These are phyloP conservation scores for Acipenser oxyrinchus DNA, from an alignment of 2,797 vertebrate species.

Conservation along the genomic window DNA sequence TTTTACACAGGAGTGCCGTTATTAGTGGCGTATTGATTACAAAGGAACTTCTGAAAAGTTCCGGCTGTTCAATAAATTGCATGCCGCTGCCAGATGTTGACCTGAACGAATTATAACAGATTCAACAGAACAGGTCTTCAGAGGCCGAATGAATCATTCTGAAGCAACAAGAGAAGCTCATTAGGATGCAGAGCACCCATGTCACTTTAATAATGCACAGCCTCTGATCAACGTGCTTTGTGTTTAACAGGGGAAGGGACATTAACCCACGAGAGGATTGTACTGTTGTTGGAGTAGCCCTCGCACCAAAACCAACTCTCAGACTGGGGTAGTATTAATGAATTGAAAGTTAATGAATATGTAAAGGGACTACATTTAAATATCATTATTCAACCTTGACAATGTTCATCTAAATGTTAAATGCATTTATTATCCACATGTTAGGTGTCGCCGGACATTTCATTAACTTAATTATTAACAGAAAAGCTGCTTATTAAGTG, in stretches of 20 bases:
- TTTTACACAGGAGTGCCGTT: slow-evolving; percentile 9
- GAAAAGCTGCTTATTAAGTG: no score
- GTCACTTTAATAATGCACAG: slow-evolving; percentile 16
- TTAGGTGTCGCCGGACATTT: neutral
- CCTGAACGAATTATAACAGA: slow-evolving; percentile 5
- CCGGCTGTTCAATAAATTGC: slow-evolving; percentile 7
- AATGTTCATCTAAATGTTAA: neutral
- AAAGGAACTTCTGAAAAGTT: neutral
- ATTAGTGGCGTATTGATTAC: slow-evolving; percentile 17
- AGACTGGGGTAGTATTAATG: no score
- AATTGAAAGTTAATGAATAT: no score
- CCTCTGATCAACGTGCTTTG: slow-evolving; percentile 10
- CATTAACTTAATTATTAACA: neutral
- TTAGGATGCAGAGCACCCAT: slow-evolving; percentile 4
- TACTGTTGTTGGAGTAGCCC: neutral
- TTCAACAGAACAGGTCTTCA: slow-evolving; percentile 1
- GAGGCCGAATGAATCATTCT: slow-evolving; percentile 4
- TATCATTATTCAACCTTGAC: neutral
- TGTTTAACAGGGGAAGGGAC: neutral
- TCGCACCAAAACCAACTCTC: neutral
- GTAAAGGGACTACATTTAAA: neutral
- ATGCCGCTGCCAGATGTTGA: slow-evolving; percentile 6
- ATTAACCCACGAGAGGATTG: neutral
- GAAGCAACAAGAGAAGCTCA: neutral
- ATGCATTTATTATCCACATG: neutral